phyloP scores from a whole-genome alignment of 2,113 vertebrate genomes.

The Salvelinus fontinalis region DNA sequence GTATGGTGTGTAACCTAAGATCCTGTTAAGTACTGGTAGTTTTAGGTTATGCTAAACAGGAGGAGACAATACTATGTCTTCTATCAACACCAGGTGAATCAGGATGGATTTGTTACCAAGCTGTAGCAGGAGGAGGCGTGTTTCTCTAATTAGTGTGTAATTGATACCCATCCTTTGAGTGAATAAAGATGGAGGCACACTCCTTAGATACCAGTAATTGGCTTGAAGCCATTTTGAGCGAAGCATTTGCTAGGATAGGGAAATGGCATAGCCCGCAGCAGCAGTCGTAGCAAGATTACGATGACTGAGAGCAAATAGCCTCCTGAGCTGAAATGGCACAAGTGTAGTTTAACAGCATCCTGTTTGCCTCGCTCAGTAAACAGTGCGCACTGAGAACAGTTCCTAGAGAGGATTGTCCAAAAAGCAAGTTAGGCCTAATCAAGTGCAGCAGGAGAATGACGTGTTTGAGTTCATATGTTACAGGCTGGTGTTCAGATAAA shows the following conservation, averaged over 20 bases:
- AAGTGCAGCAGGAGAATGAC: too few species aligned
- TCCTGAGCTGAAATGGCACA: neutral
- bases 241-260: constrained; percentile 7
- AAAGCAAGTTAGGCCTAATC: neutral
- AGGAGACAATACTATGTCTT: neutral
- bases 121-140: constrained; percentile 1
- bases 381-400: neutral
- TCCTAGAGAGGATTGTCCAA: neutral
- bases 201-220: constrained; percentile 23
- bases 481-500: neutral
- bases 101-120: constrained; percentile 7
- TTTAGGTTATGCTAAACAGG: neutral
- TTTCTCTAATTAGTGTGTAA: constrained; percentile 19
- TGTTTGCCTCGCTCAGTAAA: neutral
- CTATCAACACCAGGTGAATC: constrained; percentile 14
- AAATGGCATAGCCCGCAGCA: constrained; percentile 13
- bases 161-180: constrained; percentile 20
- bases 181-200: constrained; percentile 17
- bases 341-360: neutral
- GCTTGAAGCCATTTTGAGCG: constrained; percentile 35
- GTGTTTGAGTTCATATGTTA: too few species aligned
- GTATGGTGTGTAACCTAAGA: constrained; percentile 8
- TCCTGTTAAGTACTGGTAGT: neutral
- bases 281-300: neutral
- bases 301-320: constrained; percentile 19